A percentile compares a stretch with the other conserved stretches of the same genome.
Conservation (phyloP, 2,113 vertebrate genomes). For the Notothenia coriiceps region DNA sequence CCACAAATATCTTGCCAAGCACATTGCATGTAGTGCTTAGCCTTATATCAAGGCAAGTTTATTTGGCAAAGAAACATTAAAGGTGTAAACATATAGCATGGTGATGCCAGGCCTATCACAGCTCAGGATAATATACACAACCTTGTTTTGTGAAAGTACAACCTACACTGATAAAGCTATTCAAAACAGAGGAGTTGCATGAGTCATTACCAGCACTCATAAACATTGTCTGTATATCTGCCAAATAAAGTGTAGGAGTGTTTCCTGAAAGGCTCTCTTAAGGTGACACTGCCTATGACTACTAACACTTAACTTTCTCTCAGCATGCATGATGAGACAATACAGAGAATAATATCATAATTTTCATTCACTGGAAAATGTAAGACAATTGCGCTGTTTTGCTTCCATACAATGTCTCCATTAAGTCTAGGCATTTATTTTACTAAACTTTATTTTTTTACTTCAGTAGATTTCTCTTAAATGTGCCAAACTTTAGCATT, state of each 20-base stretch:
- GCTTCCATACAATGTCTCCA: too few relatives aligned
- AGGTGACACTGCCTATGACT: background rate
- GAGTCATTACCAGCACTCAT: constrained; percentile 18
- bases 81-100: background rate
- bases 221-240: background rate
- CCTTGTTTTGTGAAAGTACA: background rate
- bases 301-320: background rate
- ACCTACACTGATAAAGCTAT: background rate
- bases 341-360: too few relatives aligned
- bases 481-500: too few relatives aligned
- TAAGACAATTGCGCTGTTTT: too few relatives aligned
- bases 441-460: too few relatives aligned
- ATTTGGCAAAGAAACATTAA: background rate
- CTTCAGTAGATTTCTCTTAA: too few relatives aligned
- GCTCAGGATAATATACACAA: background rate
- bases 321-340: background rate
- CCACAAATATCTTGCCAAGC: background rate
- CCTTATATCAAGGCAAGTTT: background rate
- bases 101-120: background rate
- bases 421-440: too few relatives aligned
- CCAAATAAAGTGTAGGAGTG: background rate
- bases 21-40: too few relatives aligned
- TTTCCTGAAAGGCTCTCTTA: constrained; percentile 9
- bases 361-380: too few relatives aligned
- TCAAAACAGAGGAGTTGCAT: background rate